phyloP scores from a whole-genome alignment of 2,797 vertebrate genomes.

The Tinamus major region DNA sequence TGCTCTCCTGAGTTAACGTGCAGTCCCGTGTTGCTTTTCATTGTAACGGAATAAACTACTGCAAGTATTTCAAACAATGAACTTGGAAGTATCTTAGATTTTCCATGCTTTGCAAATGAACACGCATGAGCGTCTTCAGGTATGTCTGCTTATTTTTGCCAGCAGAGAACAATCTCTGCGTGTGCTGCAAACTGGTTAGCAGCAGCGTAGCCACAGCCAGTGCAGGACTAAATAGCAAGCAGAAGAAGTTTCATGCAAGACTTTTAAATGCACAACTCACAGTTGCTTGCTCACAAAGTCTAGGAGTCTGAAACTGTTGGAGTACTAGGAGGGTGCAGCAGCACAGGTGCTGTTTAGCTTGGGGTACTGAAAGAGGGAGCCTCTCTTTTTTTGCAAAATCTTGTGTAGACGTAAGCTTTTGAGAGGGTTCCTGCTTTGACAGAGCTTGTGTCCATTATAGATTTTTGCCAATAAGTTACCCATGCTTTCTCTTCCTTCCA shows the following conservation, averaged over 20 bases:
- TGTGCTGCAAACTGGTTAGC: neutral
- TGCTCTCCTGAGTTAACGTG: neutral
- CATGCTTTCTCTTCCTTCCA: constrained; percentile 61
- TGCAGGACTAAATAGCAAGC: neutral
- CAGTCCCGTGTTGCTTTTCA: neutral
- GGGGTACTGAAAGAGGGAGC: neutral
- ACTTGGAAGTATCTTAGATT: neutral
- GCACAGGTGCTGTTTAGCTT: neutral
- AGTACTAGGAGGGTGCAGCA: neutral
- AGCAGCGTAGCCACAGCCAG: neutral
- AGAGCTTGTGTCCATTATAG: neutral
- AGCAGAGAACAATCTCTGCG: neutral
- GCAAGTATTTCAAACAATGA: neutral
- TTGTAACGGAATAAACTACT: neutral
- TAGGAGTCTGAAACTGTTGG: neutral
- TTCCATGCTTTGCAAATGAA: neutral
- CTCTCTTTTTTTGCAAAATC: neutral
- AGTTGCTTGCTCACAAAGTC: neutral
- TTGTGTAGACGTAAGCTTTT: neutral
- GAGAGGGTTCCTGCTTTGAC: neutral
- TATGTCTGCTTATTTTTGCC: neutral
- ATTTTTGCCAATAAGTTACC: neutral
- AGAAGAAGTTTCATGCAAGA: rapidly evolving
- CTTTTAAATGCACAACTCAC: neutral
- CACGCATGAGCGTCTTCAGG: rapidly evolving